phyloP scores from a whole-genome alignment of 2,888 invertebrate species.

The Ashinkailepas kermadecensis region DNA sequence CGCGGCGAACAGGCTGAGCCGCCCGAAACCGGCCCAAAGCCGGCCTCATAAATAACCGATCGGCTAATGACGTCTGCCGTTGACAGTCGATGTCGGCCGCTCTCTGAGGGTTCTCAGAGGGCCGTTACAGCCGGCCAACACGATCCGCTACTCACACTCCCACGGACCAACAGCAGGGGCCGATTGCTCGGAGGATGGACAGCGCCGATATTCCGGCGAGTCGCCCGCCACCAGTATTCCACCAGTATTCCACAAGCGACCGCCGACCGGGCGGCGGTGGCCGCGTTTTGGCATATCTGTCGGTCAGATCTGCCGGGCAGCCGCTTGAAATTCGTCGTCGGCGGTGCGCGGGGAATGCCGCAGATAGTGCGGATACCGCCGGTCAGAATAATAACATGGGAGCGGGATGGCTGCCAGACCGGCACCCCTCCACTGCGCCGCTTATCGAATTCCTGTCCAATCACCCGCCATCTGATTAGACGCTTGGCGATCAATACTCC shows the following conservation, averaged over 20 bases:
- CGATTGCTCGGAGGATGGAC: background rate
- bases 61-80: background rate
- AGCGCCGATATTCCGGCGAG: background rate
- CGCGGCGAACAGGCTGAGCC: background rate
- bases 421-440: background rate
- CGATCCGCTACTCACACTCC: too few relatives aligned
- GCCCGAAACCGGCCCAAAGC: background rate
- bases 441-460: constrained; percentile 13
- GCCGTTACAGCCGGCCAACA: too few relatives aligned
- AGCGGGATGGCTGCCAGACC: background rate
- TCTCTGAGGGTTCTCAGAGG: too few relatives aligned
- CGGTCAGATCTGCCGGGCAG: too few relatives aligned
- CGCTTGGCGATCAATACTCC: background rate
- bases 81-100: background rate
- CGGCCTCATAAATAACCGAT: constrained; percentile 7
- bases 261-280: background rate
- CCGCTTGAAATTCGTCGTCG: background rate
- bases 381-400: background rate
- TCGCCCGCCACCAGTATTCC: background rate
- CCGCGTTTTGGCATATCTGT: background rate
- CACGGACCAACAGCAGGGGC: background rate
- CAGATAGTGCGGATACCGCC: background rate
- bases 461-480: background rate
- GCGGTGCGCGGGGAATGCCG: background rate
- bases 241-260: too few relatives aligned